These are phyloP conservation scores for Vanessa cardui DNA, from an alignment of 2,888 invertebrate species.

Conservation along the genomic window DNA sequence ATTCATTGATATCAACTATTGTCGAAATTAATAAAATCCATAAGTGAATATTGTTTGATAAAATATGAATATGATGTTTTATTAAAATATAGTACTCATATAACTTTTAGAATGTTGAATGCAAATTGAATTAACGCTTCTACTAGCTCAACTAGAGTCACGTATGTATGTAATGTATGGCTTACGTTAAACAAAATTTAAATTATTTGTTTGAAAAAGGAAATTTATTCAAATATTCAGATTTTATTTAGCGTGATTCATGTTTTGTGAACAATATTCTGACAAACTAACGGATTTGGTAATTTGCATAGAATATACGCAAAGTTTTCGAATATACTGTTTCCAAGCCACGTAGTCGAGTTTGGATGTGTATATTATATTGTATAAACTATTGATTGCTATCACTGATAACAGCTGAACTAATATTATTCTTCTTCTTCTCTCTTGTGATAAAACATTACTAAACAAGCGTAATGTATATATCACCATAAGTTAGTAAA, in stretches of 20 bases:
- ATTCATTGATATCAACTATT: too few relatives aligned
- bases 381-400: conserved; percentile 8
- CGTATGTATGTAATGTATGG: too few relatives aligned
- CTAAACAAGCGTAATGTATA: too few relatives aligned
- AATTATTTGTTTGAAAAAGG: not conserved
- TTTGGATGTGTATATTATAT: conserved; percentile 9
- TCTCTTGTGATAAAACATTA: too few relatives aligned
- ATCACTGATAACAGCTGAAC: conserved; percentile 1
- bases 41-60: too few relatives aligned
- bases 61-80: too few relatives aligned
- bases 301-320: not conserved
- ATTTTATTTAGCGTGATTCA: conserved; percentile 1
- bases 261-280: not conserved
- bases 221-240: not conserved
- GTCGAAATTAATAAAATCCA: too few relatives aligned
- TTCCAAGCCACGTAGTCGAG: not conserved
- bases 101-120: too few relatives aligned
- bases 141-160: too few relatives aligned
- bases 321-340: not conserved
- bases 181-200: not conserved
- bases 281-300: not conserved
- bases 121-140: too few relatives aligned
- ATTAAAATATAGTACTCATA: too few relatives aligned
- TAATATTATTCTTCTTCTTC: not conserved
- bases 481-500: too few relatives aligned